phyloP scores from a whole-genome alignment of 2,888 invertebrate species.

The Elegia similella region DNA sequence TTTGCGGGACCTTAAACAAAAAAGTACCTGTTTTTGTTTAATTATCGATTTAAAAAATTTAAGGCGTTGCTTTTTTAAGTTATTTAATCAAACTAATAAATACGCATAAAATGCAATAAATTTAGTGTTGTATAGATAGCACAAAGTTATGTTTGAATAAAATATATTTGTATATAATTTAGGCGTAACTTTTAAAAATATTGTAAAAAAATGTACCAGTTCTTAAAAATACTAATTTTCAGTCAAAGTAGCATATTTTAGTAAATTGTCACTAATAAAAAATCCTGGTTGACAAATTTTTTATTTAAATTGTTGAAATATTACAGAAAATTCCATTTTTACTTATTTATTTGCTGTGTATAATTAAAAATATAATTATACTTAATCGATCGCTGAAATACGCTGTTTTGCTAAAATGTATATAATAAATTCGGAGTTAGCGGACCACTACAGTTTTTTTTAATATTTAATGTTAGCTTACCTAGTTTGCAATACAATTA shows the following conservation, averaged over 20 bases:
- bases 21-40: conserved; percentile 7
- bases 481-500: conserved; percentile 11
- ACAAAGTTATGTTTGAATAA: conserved; percentile 43
- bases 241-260: background rate
- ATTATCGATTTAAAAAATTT: background rate
- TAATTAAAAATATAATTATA: background rate
- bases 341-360: background rate
- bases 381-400: background rate
- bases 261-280: background rate
- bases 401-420: conserved; percentile 41
- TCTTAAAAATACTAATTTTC: conserved; percentile 24
- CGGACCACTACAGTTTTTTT: conserved; percentile 55
- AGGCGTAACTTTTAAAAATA: conserved; percentile 28
- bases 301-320: too few relatives aligned
- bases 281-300: too few relatives aligned
- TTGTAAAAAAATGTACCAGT: conserved; percentile 37
- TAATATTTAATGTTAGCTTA: conserved; percentile 28
- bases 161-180: conserved; percentile 53
- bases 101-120: conserved; percentile 69
- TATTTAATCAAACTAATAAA: conserved; percentile 21
- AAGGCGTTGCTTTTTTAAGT: background rate
- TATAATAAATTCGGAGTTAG: conserved; percentile 52
- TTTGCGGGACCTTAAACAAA: conserved; percentile 41
- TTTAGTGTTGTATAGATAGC: conserved; percentile 55
- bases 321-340: background rate